Evolutionary conservation across 1,140 invertebrate genomes (phyloP).

Genomic region (Drosophila pseudoobscura): DNA sequence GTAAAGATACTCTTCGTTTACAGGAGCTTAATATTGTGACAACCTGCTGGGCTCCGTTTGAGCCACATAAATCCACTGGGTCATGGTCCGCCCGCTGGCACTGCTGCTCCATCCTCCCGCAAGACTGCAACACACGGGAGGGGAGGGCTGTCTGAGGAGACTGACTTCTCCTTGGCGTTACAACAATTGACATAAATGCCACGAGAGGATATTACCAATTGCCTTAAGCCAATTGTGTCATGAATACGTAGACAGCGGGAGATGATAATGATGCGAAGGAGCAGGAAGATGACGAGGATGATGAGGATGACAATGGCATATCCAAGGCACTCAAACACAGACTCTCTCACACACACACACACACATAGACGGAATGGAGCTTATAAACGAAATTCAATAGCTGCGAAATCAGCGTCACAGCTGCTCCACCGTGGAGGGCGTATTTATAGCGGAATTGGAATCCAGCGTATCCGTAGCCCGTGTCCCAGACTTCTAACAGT

Average conservation of each 20-base stretch:
- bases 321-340: constrained; percentile 12
- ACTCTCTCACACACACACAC: background rate
- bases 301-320: constrained; percentile 32
- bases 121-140: constrained; percentile 11
- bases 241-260: constrained; percentile 64
- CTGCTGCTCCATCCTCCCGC: constrained; percentile 4
- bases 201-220: constrained; percentile 80
- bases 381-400: constrained; percentile 76
- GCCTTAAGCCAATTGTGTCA: constrained; percentile 78
- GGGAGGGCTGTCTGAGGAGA: too few species aligned
- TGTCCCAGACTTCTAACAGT: constrained; percentile 3
- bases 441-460: constrained; percentile 43
- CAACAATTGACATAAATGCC: constrained; percentile 79
- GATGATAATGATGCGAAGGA: constrained; percentile 1
- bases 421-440: constrained; percentile 34
- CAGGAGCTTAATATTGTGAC: constrained; percentile 28
- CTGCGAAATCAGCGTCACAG: constrained; percentile 71
- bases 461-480: constrained; percentile 1
- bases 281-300: constrained; percentile 26
- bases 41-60: constrained; percentile 17
- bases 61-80: constrained; percentile 18
- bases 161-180: constrained; percentile 46
- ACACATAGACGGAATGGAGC: constrained; percentile 52
- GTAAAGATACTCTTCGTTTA: constrained; percentile 5
- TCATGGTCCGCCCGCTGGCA: constrained; percentile 1